Evolutionary conservation across 1,140 invertebrate genomes (phyloP), one percentile per base, ranked within the genome.

Genomic region (Tribolium castaneum): DNA sequence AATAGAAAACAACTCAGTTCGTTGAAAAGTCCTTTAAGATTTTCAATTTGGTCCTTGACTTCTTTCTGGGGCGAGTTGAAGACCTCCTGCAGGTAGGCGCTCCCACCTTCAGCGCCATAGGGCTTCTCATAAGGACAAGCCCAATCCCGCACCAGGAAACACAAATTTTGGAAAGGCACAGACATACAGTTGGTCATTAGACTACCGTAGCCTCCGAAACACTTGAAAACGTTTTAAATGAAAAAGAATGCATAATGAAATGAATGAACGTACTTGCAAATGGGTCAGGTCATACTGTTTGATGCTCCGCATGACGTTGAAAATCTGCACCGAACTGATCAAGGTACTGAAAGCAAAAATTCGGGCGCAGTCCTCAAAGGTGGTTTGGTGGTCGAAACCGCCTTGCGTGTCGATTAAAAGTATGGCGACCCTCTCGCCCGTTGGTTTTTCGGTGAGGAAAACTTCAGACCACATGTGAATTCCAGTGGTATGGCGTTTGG

Each of bases 341-440:
- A 98, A 97, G 1, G 96, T 97, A 87, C 96, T 97, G 0, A 98
- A 88, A 6, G 96, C 96, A 89, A 98, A 98, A 13, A 99, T 94
- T 1, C 96, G 98, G 0, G 97, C 97, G 88, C 96, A 97, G 85
- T 99, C 97, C 77, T 94, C 92, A 0, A 99, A 96, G 0, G 97
- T 99, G 14, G 95, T 97, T 85, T 98, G 93, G 85, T 94, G 97
- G 87, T 99, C 97, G 88, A 99, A 99, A 5, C 97, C 94, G 71
- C 98, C 98, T 88, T 99, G 97, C 9, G 97, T 99, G 85, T 99
- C 97, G 91, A 99, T 93, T 50, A 99, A 87, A 71, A 98, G 89
- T n/a, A 98, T 92, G 50, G 94, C 96, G 19, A 66, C 59, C 59
- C 45, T 13, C 6, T 66, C 59, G 25, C 30, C 59, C n/a, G 59